Evolutionary conservation across 2,888 invertebrate genomes (phyloP), one percentile per base, ranked within the genome.

Genomic region (Lacanobia oleracea): DNA sequence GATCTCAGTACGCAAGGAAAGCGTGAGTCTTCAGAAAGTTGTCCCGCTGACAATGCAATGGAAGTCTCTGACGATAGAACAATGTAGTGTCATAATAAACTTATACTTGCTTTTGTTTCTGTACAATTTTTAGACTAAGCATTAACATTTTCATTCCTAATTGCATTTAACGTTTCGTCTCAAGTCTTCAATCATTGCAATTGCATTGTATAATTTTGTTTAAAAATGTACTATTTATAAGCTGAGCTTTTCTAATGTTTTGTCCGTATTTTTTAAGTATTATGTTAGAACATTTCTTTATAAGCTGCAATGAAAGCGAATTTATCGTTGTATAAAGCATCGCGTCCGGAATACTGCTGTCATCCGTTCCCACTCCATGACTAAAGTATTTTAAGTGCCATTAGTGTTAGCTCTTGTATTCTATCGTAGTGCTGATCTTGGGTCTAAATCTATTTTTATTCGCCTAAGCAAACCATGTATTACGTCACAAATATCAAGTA

Each of bases 131-230:
- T 87, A 84, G 74, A 77, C 57, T 85, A 77, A 75, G 64, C 75
- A 76, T 87, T 84, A 83, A 87, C 70, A 82, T 86, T 86, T 90
- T 90, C 92, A 92, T 93, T 92, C 92, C 92, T 88, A 84, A 82
- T 84, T 87, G 91, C 92, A 93, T 92, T 92, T 93, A 90, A 88
- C 84, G 81, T 80, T 72, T 65, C 83, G 77, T 82, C 72, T 64
- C 66, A 82, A 82, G 56, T 75, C 75, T 84, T 80, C 64, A 71
- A 75, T 82, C 75, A 77, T 67, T 76, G 57, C 60, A 51, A 67
- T 72, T 40, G 68, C 70, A 81, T 56, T 81, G 72, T 80, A 76
- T 72, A 56, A 67, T 75, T 71, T 83, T 73, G 45, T 65, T 60
- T 77, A 61, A 60, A n/a, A 70, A 62, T 61, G 16, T 78, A 73